A percentile compares a stretch with the other conserved stretches of the same genome.
Evolutionary conservation across 2,797 vertebrate species (phyloP).

Genomic region (Falco columbarius): DNA sequence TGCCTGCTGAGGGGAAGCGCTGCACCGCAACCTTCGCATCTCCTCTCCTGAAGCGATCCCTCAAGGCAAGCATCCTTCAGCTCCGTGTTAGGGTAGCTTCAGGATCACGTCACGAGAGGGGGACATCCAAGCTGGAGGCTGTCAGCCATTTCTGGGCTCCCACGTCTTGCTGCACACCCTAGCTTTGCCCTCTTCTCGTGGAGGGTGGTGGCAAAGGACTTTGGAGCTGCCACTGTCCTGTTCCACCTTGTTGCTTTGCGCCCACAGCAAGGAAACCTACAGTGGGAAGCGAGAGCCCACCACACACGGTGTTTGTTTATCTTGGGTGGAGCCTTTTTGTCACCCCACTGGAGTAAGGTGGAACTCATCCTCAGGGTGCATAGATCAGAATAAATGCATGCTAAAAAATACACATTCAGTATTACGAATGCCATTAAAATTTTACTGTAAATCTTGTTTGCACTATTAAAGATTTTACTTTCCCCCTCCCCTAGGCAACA

Average conservation of each 20-base stretch:
- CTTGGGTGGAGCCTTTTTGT: neutral
- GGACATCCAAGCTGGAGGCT: neutral
- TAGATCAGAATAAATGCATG: neutral
- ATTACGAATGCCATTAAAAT: neutral
- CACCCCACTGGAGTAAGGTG: neutral
- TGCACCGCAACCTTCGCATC: fast-evolving
- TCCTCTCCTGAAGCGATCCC: neutral
- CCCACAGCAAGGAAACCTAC: neutral
- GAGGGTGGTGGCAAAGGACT: neutral
- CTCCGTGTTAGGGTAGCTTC: neutral
- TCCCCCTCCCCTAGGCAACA: neutral
- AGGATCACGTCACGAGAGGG: neutral
- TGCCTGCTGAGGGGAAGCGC: fast-evolving
- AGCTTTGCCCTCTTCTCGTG: neutral
- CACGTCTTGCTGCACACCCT: fast-evolving
- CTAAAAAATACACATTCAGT: neutral
- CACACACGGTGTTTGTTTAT: neutral
- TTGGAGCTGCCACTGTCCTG: fast-evolving
- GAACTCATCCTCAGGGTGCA: neutral
- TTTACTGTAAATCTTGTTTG: neutral
- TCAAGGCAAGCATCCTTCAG: fast-evolving
- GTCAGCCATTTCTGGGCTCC: neutral
- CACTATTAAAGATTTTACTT: neutral
- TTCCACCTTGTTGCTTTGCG: neutral
- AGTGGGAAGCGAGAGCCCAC: neutral